These are phyloP conservation scores for Temnothorax nylanderi DNA, from an alignment of 1,140 invertebrate genomes.

Conservation along the genomic window DNA sequence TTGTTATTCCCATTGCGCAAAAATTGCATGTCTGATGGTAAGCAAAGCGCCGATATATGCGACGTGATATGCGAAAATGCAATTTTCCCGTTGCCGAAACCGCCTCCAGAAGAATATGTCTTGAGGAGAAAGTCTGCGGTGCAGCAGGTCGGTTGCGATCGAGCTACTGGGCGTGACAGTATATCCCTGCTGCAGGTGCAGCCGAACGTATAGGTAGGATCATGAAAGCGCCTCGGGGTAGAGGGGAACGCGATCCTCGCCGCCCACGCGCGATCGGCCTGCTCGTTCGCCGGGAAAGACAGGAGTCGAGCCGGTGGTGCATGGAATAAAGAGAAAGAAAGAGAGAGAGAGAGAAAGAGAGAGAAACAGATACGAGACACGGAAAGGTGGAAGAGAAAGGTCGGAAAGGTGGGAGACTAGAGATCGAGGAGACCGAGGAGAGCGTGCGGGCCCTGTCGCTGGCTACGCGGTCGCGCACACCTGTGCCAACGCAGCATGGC, in stretches of 20 bases:
- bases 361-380: background rate
- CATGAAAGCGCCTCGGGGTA: constrained; percentile 57
- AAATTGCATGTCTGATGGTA: background rate
- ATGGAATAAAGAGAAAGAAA: constrained; percentile 32
- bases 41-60: background rate
- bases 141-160: constrained; percentile 51
- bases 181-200: constrained; percentile 71
- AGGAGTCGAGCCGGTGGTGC: background rate
- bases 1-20: background rate
- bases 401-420: constrained; percentile 56
- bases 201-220: constrained; percentile 60
- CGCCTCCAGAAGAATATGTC: background rate
- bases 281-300: constrained; percentile 58
- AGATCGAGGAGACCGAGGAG: constrained; percentile 45
- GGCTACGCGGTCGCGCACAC: constrained; percentile 74
- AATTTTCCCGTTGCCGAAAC: background rate
- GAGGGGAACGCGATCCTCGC: constrained; percentile 64
- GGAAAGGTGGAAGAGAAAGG: constrained; percentile 56
- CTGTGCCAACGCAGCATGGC: constrained; percentile 78
- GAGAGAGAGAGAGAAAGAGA: background rate
- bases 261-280: constrained; percentile 75
- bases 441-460: constrained; percentile 54
- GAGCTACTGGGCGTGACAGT: constrained; percentile 76
- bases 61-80: background rate
- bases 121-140: constrained; percentile 12